Evolutionary conservation across 2,797 vertebrate genomes (phyloP).

Genomic region (Chaunax sp.): DNA sequence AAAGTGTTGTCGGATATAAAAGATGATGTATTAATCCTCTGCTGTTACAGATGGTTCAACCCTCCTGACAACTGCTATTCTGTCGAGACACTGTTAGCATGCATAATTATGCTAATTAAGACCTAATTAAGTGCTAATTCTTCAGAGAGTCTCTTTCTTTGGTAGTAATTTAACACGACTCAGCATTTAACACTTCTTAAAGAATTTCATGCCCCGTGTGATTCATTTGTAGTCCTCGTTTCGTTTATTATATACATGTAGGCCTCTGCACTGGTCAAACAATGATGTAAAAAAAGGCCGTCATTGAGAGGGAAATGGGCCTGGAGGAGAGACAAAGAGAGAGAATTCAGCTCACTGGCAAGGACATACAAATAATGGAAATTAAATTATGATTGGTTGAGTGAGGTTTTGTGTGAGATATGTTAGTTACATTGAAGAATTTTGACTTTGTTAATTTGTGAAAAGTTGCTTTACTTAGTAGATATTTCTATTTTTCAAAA

Average conservation of each 20-base stretch:
- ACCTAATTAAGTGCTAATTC: conserved; percentile 99
- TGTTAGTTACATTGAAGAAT: conserved; percentile 38
- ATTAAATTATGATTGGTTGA: conserved; percentile 37
- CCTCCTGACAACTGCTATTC: conserved; percentile 99
- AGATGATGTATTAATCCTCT: conserved; percentile 99
- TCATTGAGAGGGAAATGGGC: conserved; percentile 59
- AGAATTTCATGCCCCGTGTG: conserved; percentile 84
- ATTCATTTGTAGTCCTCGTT: conserved; percentile 71
- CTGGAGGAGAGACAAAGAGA: conserved; percentile 45
- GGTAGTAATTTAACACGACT: conserved; percentile 96
- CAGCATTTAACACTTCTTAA: conserved; percentile 92
- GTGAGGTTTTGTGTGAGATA: conserved; percentile 1
- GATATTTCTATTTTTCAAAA: conserved; percentile 11
- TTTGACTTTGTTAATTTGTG: conserved; percentile 44
- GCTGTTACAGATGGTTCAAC: conserved; percentile 99
- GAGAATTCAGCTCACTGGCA: conserved; percentile 37
- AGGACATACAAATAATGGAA: conserved; percentile 56
- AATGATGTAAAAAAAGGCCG: conserved; percentile 74
- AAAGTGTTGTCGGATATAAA: conserved; percentile 98
- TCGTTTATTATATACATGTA: conserved; percentile 63
- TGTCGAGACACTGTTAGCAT: conserved; percentile 99
- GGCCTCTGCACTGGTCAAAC: conserved; percentile 72
- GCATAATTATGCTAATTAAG: conserved; percentile 99
- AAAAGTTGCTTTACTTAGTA: conserved; percentile 44
- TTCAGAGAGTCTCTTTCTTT: conserved; percentile 95